Evolutionary conservation across 2,888 invertebrate species (phyloP), one percentile per base, ranked within the genome.

Genomic region (Stenichneumon culpator): DNA sequence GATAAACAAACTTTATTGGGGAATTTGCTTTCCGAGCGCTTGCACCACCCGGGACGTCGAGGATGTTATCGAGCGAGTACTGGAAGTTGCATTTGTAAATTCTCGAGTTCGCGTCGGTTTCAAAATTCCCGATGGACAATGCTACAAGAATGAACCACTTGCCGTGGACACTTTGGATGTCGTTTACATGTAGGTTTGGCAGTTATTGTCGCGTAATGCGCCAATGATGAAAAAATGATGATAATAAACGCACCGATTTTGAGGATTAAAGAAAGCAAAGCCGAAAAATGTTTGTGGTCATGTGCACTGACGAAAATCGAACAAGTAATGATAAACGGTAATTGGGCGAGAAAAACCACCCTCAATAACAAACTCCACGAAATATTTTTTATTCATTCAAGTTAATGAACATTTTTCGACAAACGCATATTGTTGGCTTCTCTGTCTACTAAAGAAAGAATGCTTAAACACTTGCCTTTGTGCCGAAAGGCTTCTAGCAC

Each of bases 21-120:
- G 95, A 0, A 93, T 95, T 1, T 96, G 96, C 87, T 95, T 95
- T 16, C 96, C 96, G 0, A 93, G 93, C 0, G 92, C 94, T 0
- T 96, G 96, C 87, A 89, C 90, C 0, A 90, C 94, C 0, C 74
- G 86, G 1, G 93, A 93, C 32, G 86, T 94, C 44, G 88, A 92
- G 19, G 87, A 91, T 3, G 89, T 92, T 86, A 88, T 90, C 81
- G 88, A 78, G 68, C 90, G 79, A 91, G 92, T 92, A 4, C 85
- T 92, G 9, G 83, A 86, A 16, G 88, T 87, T 54, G 86, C 89
- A 1, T 89, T 91, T 75, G 87, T 88, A 72, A 89, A 77, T 4
- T 89, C 90, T 16, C 88, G 87, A 44, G 75, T 92, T 54, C 88
- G 87, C 9, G 75, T 92, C 16, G 84, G 79, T 11, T 88, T 90